These are phyloP conservation scores for Lordiphosa collinella DNA, from an alignment of 1,140 invertebrate genomes.

Conservation along the genomic window DNA sequence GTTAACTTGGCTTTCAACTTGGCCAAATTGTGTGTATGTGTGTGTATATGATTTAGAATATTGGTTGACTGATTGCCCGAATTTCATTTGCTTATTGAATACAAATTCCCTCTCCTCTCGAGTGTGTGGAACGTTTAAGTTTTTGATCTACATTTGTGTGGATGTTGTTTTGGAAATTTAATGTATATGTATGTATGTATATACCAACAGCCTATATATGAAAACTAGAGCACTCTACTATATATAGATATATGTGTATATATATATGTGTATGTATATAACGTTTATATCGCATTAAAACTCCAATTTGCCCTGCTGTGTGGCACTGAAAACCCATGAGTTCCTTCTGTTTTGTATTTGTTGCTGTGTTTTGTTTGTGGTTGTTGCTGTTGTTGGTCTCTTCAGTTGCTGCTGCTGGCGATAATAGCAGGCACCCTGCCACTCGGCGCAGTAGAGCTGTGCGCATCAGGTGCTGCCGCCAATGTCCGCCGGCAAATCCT, in stretches of 20 bases:
- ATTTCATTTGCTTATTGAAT: slow-evolving; percentile 56
- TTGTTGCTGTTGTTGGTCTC: slow-evolving; percentile 42
- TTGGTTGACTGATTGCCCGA: slow-evolving; percentile 64
- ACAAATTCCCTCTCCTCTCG: slow-evolving; percentile 11
- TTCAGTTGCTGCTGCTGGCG: slow-evolving; percentile 47
- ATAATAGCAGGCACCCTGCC: slow-evolving; percentile 57
- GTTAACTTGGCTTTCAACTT: slow-evolving; percentile 66
- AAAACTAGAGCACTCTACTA: slow-evolving; percentile 65
- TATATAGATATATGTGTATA: slow-evolving; percentile 36
- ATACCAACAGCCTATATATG: slow-evolving; percentile 56
- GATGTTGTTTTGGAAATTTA: slow-evolving; percentile 41
- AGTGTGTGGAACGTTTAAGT: slow-evolving; percentile 42
- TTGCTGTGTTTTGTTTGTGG: slow-evolving; percentile 37
- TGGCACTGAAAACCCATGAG: slow-evolving; percentile 72
- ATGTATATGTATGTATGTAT: slow-evolving; percentile 37
- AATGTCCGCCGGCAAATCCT: slow-evolving; percentile 41
- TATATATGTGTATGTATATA: slow-evolving; percentile 34
- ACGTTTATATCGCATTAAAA: slow-evolving; percentile 48
- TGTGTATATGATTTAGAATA: slow-evolving; percentile 38
- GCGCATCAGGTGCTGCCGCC: slow-evolving; percentile 66
- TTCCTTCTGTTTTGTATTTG: slow-evolving; percentile 59
- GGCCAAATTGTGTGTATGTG: slow-evolving; percentile 18
- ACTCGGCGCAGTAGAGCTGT: slow-evolving; percentile 63
- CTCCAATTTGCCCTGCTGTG: slow-evolving; percentile 61
- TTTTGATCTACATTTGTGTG: slow-evolving; percentile 30